phyloP scores from a whole-genome alignment of 2,797 vertebrate genomes.

The Gadopsis marmoratus region DNA sequence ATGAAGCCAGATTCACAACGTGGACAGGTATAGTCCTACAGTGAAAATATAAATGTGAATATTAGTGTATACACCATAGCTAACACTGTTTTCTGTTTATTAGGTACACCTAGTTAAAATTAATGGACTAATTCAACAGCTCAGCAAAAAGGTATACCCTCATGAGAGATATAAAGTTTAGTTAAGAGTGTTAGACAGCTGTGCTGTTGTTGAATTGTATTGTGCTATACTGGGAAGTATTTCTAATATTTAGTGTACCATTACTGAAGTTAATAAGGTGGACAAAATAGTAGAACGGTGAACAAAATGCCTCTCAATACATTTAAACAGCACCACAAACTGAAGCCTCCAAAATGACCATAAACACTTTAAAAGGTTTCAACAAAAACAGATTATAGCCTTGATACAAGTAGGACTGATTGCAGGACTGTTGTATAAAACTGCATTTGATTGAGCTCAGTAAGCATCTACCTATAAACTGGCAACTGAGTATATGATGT shows the following conservation, averaged over 20 bases:
- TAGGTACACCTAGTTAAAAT: background rate
- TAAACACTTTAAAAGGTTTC: background rate
- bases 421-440: background rate
- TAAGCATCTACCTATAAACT: background rate
- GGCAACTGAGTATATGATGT: background rate
- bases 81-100: background rate
- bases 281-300: background rate
- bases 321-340: background rate
- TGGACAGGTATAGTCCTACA: conserved; percentile 95
- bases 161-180: background rate
- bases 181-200: background rate
- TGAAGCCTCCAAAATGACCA: background rate
- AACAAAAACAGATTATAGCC: background rate
- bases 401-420: background rate
- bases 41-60: conserved; percentile 19
- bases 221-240: background rate
- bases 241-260: background rate
- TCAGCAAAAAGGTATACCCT: background rate
- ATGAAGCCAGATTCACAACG: conserved; percentile 97
- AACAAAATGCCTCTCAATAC: background rate
- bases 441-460: background rate
- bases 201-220: background rate
- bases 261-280: background rate
- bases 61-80: background rate
- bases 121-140: background rate